phyloP scores from a whole-genome alignment of 2,888 invertebrate species.

The Macrosiphum euphorbiae region DNA sequence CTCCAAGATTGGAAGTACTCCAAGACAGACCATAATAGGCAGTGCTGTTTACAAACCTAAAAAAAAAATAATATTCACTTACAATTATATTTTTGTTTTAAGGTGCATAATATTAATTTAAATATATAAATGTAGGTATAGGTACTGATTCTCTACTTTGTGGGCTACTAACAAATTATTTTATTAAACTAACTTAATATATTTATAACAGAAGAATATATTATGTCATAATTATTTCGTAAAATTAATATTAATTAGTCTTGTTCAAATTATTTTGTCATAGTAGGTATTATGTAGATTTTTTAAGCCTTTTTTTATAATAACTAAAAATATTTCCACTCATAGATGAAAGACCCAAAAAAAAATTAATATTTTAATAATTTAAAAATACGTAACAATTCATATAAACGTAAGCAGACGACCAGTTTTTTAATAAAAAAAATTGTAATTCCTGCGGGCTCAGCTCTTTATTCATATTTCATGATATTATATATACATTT shows the following conservation, averaged over 20 bases:
- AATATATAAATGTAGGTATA: neutral
- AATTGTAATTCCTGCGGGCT: neutral
- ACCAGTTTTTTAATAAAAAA: neutral
- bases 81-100: neutral
- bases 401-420: neutral
- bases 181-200: neutral
- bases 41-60: constrained; percentile 81
- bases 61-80: constrained; percentile 49
- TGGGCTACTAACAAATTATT: neutral
- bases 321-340: neutral
- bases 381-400: neutral
- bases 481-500: neutral
- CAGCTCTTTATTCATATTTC: neutral
- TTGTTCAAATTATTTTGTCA: too few relatives aligned
- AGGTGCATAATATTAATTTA: neutral
- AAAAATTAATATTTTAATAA: neutral
- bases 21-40: constrained; percentile 85
- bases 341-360: neutral
- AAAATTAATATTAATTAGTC: too few relatives aligned
- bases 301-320: neutral
- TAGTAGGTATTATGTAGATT: too few relatives aligned
- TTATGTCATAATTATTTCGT: neutral
- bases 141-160: too few relatives aligned
- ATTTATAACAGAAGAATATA: neutral
- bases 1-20: constrained; percentile 80